A percentile compares a stretch with the other conserved stretches of the same genome.
These are phyloP conservation scores for Sinella curviseta DNA, from an alignment of 1,140 invertebrate species.

Conservation along the genomic window DNA sequence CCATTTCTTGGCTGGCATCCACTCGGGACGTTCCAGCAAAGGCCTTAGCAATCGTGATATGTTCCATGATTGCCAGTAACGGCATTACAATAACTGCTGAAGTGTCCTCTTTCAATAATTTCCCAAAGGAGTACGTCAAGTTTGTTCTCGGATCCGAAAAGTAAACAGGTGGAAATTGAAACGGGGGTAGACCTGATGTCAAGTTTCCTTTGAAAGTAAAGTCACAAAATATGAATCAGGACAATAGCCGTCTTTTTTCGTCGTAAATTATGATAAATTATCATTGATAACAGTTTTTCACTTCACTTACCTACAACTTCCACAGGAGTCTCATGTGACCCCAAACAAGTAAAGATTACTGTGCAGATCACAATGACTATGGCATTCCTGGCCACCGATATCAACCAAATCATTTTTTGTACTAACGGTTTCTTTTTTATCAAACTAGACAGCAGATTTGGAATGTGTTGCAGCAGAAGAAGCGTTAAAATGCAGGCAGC, in stretches of 20 bases:
- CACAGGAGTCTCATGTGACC: slow-evolving; percentile 54
- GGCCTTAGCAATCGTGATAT: slow-evolving; percentile 31
- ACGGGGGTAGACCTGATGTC: slow-evolving; percentile 66
- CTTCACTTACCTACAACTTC: slow-evolving; percentile 20
- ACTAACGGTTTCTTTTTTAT: neutral
- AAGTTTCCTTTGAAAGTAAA: slow-evolving; percentile 60
- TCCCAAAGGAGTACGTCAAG: slow-evolving; percentile 60
- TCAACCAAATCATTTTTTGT: slow-evolving; percentile 51
- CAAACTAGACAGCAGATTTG: neutral
- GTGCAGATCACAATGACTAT: slow-evolving; percentile 61
- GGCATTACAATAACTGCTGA: slow-evolving; percentile 30
- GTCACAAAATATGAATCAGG: slow-evolving; percentile 22
- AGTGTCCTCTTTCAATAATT: slow-evolving; percentile 62
- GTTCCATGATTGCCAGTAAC: slow-evolving; percentile 31
- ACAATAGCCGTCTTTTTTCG: slow-evolving; percentile 20
- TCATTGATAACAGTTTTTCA: slow-evolving; percentile 47
- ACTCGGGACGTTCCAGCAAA: slow-evolving; percentile 51
- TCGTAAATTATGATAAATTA: slow-evolving; percentile 33
- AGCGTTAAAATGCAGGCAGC: slow-evolving; percentile 69
- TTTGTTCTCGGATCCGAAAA: slow-evolving; percentile 60
- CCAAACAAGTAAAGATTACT: slow-evolving; percentile 60
- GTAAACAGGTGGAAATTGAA: slow-evolving; percentile 65
- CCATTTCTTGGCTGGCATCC: slow-evolving; percentile 73
- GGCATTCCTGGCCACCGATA: slow-evolving; percentile 56
- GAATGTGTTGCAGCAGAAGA: slow-evolving; percentile 59